Conservation (phyloP, 2,797 vertebrate species). For the Neosilurus mollespiculum region DNA sequence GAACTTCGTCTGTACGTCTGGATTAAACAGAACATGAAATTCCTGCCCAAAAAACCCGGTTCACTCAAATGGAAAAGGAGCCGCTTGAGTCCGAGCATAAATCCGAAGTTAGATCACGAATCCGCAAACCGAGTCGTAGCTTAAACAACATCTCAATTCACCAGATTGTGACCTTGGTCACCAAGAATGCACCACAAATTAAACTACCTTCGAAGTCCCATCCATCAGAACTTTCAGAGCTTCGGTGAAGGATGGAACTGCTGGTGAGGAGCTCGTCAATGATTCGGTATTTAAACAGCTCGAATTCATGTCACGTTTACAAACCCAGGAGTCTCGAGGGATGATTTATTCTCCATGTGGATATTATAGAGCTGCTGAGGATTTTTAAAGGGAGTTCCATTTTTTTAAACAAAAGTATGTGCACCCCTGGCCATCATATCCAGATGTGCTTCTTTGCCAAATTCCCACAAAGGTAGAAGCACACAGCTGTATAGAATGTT, state of each 20-base stretch:
- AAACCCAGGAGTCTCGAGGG: background rate
- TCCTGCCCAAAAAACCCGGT: background rate
- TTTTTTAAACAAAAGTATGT: background rate
- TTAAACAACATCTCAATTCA: background rate
- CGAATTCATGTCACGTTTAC: slow-evolving; percentile 7
- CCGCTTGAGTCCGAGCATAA: background rate
- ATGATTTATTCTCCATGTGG: background rate
- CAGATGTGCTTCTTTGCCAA: background rate
- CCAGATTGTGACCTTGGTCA: background rate
- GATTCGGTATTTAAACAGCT: background rate
- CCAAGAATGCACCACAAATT: background rate
- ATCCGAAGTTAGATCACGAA: background rate
- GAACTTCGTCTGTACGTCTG: background rate
- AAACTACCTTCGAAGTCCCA: too few relatives aligned
- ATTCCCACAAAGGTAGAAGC: background rate
- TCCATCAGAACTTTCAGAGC: background rate
- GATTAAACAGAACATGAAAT: background rate
- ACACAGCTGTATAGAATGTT: background rate
- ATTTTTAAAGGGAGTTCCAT: background rate
- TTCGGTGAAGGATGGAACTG: slow-evolving; percentile 3
- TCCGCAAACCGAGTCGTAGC: background rate
- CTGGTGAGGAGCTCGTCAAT: slow-evolving; percentile 7
- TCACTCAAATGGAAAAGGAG: background rate
- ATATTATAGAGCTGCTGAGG: background rate
- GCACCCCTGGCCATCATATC: background rate